Percentiles rank a stretch among this genome's conserved stretches.
Conservation (phyloP, 2,888 invertebrate genomes). For the Amorpha juglandis region DNA sequence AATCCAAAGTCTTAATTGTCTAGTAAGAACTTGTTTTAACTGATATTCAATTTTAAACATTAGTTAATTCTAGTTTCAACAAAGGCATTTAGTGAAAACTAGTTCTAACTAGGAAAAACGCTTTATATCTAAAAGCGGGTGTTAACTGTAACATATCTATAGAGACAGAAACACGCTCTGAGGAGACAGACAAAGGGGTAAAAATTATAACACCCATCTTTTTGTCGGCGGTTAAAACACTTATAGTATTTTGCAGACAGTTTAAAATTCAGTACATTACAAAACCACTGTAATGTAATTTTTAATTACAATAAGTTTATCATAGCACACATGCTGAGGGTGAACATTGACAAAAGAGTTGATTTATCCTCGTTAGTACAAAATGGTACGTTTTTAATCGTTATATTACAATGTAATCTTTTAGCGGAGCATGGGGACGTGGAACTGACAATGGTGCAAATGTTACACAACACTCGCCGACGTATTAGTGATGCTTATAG, state of each 20-base stretch:
- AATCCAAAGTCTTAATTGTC: too few relatives aligned
- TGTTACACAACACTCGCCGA: slow-evolving; percentile 74
- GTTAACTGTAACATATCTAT: too few relatives aligned
- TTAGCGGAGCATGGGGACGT: slow-evolving; percentile 63
- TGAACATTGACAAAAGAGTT: slow-evolving; percentile 57
- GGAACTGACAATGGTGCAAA: slow-evolving; percentile 67
- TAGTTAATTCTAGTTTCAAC: too few relatives aligned
- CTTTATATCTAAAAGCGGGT: too few relatives aligned
- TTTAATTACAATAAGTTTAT: slow-evolving; percentile 18
- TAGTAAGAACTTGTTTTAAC: too few relatives aligned
- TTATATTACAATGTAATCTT: slow-evolving; percentile 71
- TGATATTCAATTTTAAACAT: too few relatives aligned
- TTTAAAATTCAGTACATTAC: not conserved
- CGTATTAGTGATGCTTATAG: slow-evolving; percentile 47
- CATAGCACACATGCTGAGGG: not conserved
- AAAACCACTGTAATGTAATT: not conserved
- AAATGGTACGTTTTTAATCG: slow-evolving; percentile 67
- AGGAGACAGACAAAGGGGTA: too few relatives aligned
- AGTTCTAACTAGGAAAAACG: too few relatives aligned
- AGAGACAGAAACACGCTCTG: too few relatives aligned
- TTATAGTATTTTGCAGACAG: not conserved
- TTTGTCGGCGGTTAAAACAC: too few relatives aligned
- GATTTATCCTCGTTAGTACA: slow-evolving; percentile 65
- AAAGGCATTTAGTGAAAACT: too few relatives aligned
- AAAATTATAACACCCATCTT: too few relatives aligned